phyloP scores from a whole-genome alignment of 2,888 invertebrate genomes.

The Choristoneura rosaceana region DNA sequence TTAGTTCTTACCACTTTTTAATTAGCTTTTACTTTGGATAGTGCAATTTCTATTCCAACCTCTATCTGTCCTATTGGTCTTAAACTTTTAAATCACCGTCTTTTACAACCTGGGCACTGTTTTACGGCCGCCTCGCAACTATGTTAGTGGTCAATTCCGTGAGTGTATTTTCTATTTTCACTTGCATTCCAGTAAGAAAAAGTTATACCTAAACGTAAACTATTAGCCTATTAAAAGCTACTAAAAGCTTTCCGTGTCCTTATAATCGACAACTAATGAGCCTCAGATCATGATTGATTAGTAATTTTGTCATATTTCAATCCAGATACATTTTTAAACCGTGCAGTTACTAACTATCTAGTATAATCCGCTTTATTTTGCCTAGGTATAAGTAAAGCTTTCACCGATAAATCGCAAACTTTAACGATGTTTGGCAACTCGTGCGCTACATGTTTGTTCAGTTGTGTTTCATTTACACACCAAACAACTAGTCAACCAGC shows the following conservation, averaged over 20 bases:
- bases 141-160: constrained; percentile 28
- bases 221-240: too few species aligned
- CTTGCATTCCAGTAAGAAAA: constrained; percentile 11
- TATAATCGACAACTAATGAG: neutral
- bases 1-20: neutral
- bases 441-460: constrained; percentile 58
- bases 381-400: constrained; percentile 11
- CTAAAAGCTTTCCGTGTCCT: neutral
- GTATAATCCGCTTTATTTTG: neutral
- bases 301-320: neutral
- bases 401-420: constrained; percentile 38
- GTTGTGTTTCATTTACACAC: constrained; percentile 67
- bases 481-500: constrained; percentile 54
- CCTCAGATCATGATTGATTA: neutral
- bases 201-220: neutral
- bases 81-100: constrained; percentile 6
- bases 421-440: constrained; percentile 59
- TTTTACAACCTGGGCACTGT: constrained; percentile 20
- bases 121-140: constrained; percentile 29
- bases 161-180: constrained; percentile 36
- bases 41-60: neutral
- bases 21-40: neutral
- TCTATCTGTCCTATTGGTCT: neutral
- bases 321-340: too few species aligned
- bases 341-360: too few species aligned